Base-by-base conservation (phyloP, 2,888 invertebrate species). In the Platerodrilus igneus region DNA sequence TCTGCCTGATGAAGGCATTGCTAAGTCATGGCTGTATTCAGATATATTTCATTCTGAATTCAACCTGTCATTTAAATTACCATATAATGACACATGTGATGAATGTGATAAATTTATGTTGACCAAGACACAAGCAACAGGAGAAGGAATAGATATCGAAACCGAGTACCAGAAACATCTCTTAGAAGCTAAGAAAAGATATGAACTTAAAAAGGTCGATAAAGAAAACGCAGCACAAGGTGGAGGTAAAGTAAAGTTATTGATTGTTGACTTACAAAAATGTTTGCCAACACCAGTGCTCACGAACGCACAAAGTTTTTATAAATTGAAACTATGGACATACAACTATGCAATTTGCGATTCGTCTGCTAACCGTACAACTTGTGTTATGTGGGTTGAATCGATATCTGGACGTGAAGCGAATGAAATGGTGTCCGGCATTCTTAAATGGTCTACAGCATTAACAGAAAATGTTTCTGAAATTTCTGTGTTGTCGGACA, bases 391-490 rank as follows among this genome's bases (percentile, higher is more conserved):
- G 35, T 53, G 48, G 48, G 51, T 52, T 27, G 47, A 53, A 40
- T 44, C 45, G 5, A 43, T 39, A 30, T 19, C 43, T 14, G 48
- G 46, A 22, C 43, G 48, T 29, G 53, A 50, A 8, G 53, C 30
- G 9, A 53, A 53, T 44, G 46, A 52, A 47, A 55, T 55, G 31
- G 51, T 46, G 5, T 53, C 53, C 26, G 32, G 46, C n/a, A 10
- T 53, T 11, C 16, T 50, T 5, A 52, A 53, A 47, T 53, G 49
- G 33, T 37, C 38, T 3, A 28, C 16, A 8, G 22, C 8, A 22
- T 21, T 32, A 10, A 36, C 33, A 9, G 21, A 9, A 17, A 11
- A 13, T 15, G 14, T 16, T n/a, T n/a, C n/a, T 8, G 30, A 16
- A 9, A 30, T 30, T 30, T 37, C n/a, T 27, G 14, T 40, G 4